Evolutionary conservation across 2,113 vertebrate species (phyloP), one percentile per base, ranked within the genome.

Genomic region (Muntiacus reevesi): DNA sequence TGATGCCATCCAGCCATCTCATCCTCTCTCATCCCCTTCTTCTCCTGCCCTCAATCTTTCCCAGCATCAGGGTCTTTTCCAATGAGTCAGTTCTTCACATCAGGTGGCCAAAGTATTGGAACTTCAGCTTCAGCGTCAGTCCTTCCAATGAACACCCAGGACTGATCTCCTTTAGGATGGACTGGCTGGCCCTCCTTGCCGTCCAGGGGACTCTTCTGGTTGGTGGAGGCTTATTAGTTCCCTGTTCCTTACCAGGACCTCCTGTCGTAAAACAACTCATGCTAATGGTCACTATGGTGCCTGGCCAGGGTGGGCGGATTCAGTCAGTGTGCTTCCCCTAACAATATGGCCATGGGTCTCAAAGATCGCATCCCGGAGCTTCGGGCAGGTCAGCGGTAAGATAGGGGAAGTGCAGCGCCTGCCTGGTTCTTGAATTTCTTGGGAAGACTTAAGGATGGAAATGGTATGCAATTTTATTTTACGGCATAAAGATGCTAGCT

Each of bases 231-330:
- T 74, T 74, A 6, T 25, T 74, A 40, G 19, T 40, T 74, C 67
- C 23, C n/a, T 3, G 2, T 74, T 40, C 67, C 67, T 74, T 40
- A 74, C 67, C 67, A 74, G n/a, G 36, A 74, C n/a, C 67, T 74
- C 40, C 67, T 25, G 36, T 74, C 0, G 0, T 36, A 74, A 40
- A 25, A 40, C 21, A 40, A 40, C 19, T 23, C 67, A 74, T 0
- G 0, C 40, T 25, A 23, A 19, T 40, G 67, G 5, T 74, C 12
- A 23, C 67, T 74, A 36, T 40, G 67, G 67, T 74, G 67, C 10
- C 67, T 25, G n/a, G 67, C 36, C 67, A 74, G n/a, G 67, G 19
- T 40, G 67, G 67, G 36, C 19, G 0, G 19, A 40, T 74, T 6
- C 36, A 40, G 67, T 74, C n/a, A 25, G 67, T 40, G 10, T 40